Percentiles rank a stretch among this genome's conserved stretches.
Conservation (phyloP, 2,888 invertebrate species). For the Orthonychiurus folsomi region DNA sequence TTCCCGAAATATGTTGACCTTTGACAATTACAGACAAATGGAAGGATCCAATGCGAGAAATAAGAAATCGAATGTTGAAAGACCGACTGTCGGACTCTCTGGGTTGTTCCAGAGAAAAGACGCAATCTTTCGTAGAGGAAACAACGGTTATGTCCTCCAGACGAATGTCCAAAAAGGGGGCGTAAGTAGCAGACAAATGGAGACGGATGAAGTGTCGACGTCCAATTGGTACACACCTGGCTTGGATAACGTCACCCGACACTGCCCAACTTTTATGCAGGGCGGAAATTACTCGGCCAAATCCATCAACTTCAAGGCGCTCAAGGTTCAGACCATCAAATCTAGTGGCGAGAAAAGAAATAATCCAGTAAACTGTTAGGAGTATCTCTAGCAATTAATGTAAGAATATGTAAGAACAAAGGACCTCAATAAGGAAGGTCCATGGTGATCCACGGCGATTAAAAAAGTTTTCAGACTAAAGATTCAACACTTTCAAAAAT, state of each 20-base stretch:
- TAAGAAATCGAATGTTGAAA: conserved; percentile 38
- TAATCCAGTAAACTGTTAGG: neutral
- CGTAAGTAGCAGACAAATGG: conserved; percentile 33
- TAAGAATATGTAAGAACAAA: too few species aligned
- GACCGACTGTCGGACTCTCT: conserved; percentile 32
- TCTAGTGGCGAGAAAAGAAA: too few species aligned
- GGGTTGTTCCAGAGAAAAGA: conserved; percentile 38
- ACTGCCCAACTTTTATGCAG: conserved; percentile 39
- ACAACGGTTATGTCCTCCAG: conserved; percentile 36
- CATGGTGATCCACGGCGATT: too few species aligned
- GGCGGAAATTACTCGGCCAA: conserved; percentile 36
- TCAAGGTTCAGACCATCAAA: conserved; percentile 36
- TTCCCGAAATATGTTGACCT: conserved; percentile 38
- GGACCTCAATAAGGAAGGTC: too few species aligned
- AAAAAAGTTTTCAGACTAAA: too few species aligned
- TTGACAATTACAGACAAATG: conserved; percentile 35
- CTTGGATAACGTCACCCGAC: conserved; percentile 38
- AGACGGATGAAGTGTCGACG: conserved; percentile 37
- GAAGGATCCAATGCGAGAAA: conserved; percentile 37
- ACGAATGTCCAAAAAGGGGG: conserved; percentile 30
- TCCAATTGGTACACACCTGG: conserved; percentile 38
- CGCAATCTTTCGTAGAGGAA: conserved; percentile 38
- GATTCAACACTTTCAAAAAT: too few species aligned
- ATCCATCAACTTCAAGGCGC: conserved; percentile 28
- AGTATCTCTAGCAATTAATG: neutral